These are phyloP conservation scores for Margaritifera margaritifera DNA, from an alignment of 2,888 invertebrate species.

Conservation along the genomic window DNA sequence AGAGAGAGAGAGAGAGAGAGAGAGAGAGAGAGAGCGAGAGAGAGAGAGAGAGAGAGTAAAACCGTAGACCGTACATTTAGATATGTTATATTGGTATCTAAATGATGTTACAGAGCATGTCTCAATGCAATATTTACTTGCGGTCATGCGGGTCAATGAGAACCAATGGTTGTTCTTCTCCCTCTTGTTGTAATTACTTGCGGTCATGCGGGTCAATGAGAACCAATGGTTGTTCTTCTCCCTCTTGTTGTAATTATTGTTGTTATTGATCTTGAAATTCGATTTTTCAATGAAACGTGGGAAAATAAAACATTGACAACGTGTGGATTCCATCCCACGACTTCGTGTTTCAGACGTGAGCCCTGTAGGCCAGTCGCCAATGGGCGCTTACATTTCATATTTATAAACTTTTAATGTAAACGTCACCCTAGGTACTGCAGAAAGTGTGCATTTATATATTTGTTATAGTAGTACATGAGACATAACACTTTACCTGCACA, in stretches of 20 bases:
- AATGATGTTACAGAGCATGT: not conserved
- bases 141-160: not conserved
- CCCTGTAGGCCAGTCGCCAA: too few relatives aligned
- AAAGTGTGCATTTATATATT: not conserved
- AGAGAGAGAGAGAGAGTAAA: too few relatives aligned
- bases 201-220: not conserved
- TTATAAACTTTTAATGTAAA: too few relatives aligned
- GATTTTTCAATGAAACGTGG: too few relatives aligned
- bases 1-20: too few relatives aligned
- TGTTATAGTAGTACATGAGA: not conserved
- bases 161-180: not conserved
- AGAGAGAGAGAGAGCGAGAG: too few relatives aligned
- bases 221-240: not conserved
- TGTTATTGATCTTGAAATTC: too few relatives aligned
- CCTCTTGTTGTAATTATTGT: not conserved
- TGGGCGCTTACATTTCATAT: too few relatives aligned
- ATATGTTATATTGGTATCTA: not conserved
- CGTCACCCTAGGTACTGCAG: not conserved
- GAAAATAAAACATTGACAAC: too few relatives aligned
- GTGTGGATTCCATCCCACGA: too few relatives aligned
- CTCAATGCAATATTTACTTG: not conserved
- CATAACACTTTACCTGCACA: constrained; percentile 45
- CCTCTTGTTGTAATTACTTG: not conserved
- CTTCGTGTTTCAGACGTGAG: too few relatives aligned
- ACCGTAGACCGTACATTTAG: too few relatives aligned